A percentile compares a stretch with the other conserved stretches of the same genome.
Conservation (phyloP, 1,140 invertebrate genomes). For the Spodoptera frugiperda region DNA sequence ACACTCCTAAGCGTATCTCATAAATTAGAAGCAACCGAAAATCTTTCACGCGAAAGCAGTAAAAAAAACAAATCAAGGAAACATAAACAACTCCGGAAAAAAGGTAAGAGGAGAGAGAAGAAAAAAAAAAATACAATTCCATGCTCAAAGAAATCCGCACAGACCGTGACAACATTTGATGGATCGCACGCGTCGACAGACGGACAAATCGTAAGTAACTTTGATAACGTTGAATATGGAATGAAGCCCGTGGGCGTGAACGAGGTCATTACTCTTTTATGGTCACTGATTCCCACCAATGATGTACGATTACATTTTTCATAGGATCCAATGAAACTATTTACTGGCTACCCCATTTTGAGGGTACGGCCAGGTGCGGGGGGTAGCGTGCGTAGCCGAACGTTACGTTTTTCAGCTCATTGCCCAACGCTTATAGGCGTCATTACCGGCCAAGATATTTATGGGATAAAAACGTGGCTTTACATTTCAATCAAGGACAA, state of each 20-base stretch:
- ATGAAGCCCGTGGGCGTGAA: slow-evolving; percentile 65
- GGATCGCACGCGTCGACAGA: slow-evolving; percentile 55
- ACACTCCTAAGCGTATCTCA: too few species aligned
- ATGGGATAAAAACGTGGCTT: slow-evolving; percentile 71
- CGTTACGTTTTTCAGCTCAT: slow-evolving; percentile 79
- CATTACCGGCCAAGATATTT: slow-evolving; percentile 80
- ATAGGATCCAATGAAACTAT: slow-evolving; percentile 71
- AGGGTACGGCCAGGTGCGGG: slow-evolving; percentile 10
- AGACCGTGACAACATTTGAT: slow-evolving; percentile 34
- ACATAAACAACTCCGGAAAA: not conserved
- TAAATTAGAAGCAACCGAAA: too few species aligned
- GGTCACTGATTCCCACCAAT: slow-evolving; percentile 60
- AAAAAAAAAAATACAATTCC: slow-evolving; percentile 21
- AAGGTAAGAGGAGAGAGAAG: not conserved
- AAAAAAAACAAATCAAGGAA: not conserved
- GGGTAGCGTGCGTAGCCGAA: slow-evolving; percentile 63
- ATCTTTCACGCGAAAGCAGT: not conserved
- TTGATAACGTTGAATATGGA: slow-evolving; percentile 74
- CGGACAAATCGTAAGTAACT: slow-evolving; percentile 72
- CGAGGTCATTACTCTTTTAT: slow-evolving; percentile 67
- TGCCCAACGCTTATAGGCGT: slow-evolving; percentile 75
- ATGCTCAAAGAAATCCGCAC: slow-evolving; percentile 1
- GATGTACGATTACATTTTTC: slow-evolving; percentile 79
- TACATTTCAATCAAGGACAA: slow-evolving; percentile 76
- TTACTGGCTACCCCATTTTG: slow-evolving; percentile 51